These are phyloP conservation scores for Callosobruchus maculatus DNA, from an alignment of 2,888 invertebrate genomes.

Conservation along the genomic window DNA sequence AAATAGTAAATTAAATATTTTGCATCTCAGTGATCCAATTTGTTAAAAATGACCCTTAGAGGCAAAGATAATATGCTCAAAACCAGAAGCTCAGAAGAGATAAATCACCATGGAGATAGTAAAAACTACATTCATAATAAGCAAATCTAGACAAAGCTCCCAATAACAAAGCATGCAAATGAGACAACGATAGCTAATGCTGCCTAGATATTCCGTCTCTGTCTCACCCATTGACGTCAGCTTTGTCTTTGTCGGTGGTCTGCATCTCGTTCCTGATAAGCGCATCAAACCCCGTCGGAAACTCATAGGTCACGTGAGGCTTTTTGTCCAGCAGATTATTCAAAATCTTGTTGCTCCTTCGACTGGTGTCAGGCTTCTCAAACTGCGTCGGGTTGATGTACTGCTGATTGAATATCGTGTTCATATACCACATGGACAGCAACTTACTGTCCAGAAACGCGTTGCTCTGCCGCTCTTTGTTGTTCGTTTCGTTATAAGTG, in stretches of 20 bases:
- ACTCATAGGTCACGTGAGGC: slow-evolving; percentile 34
- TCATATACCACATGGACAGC: slow-evolving; percentile 49
- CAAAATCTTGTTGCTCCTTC: slow-evolving; percentile 39
- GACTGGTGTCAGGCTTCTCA: slow-evolving; percentile 13
- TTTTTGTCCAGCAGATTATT: slow-evolving; percentile 48
- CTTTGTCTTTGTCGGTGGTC: slow-evolving; percentile 21
- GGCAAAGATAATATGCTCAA: no score
- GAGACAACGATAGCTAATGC: background rate
- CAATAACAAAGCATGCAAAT: background rate
- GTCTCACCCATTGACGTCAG: slow-evolving; percentile 21
- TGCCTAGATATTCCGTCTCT: background rate
- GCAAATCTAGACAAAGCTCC: background rate
- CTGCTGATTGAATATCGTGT: slow-evolving; percentile 41
- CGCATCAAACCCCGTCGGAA: slow-evolving; percentile 42
- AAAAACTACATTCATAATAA: background rate
- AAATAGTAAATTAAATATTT: no score
- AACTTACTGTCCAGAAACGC: slow-evolving; percentile 50
- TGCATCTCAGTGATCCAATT: no score
- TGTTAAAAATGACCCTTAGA: no score
- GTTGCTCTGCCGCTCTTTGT: slow-evolving; percentile 34
- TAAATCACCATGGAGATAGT: no score
- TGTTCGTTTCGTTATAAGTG: slow-evolving; percentile 35
- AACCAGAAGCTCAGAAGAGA: no score
- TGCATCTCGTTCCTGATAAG: slow-evolving; percentile 47
- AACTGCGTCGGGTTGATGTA: slow-evolving; percentile 32